Conservation (phyloP, 2,888 invertebrate species). For the Ophion costatus region DNA sequence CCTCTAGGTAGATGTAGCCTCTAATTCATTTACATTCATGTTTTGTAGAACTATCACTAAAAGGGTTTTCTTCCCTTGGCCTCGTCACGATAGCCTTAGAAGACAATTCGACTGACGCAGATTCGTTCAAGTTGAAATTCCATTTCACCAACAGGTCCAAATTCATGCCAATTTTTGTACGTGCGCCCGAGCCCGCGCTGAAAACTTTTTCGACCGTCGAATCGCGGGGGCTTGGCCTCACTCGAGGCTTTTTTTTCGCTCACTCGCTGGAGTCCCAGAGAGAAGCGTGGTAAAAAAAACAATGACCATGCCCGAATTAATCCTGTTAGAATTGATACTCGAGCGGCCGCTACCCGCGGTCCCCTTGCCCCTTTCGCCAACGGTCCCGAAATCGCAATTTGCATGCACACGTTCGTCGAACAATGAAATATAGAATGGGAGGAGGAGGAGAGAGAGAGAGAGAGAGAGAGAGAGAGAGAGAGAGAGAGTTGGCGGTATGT, state of each 20-base stretch:
- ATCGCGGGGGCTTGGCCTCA: slow-evolving; percentile 58
- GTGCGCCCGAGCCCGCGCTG: neutral
- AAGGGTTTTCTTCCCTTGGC: no score
- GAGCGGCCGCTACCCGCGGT: slow-evolving; percentile 49
- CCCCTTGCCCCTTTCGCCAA: slow-evolving; percentile 24
- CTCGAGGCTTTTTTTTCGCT: slow-evolving; percentile 46
- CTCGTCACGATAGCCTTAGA: no score
- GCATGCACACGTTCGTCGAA: slow-evolving; percentile 75
- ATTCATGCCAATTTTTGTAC: slow-evolving; percentile 21
- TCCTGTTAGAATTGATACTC: slow-evolving; percentile 78
- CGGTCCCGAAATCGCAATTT: slow-evolving; percentile 75
- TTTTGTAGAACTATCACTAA: no score
- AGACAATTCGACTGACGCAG: neutral
- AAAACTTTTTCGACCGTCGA: slow-evolving; percentile 46
- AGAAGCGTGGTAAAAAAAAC: slow-evolving; percentile 70
- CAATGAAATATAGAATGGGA: slow-evolving; percentile 74
- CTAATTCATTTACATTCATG: no score
- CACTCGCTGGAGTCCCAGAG: slow-evolving; percentile 53
- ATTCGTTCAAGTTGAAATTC: neutral
- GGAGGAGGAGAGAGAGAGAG: slow-evolving; percentile 41
- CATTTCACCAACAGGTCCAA: neutral
- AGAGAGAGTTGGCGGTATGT: slow-evolving; percentile 19
- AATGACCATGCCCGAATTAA: slow-evolving; percentile 78
- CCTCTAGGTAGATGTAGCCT: no score
- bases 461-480: slow-evolving; percentile 12